Conservation (phyloP, 1,140 invertebrate genomes). For the Phocides pigmalion region DNA sequence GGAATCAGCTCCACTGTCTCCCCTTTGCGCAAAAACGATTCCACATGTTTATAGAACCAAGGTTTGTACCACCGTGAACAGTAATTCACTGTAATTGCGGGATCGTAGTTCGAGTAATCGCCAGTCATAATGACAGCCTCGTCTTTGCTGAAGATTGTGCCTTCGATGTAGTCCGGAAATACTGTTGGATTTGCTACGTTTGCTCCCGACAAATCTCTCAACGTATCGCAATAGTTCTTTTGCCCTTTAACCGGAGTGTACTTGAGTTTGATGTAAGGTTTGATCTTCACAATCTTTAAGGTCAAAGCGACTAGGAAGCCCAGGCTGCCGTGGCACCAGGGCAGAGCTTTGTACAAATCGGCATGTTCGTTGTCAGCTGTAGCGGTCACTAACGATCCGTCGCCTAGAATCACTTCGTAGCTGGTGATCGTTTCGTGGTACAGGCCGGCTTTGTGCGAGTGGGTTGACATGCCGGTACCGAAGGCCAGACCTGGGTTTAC, state of each 20-base stretch:
- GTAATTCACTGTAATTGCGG: conserved; percentile 84
- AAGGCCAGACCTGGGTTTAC: conserved; percentile 87
- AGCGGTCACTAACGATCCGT: conserved; percentile 89
- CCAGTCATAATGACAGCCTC: conserved; percentile 91
- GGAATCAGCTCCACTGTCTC: conserved; percentile 89
- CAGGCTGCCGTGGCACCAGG: conserved; percentile 93
- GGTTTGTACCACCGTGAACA: conserved; percentile 93
- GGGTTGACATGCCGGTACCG: conserved; percentile 92
- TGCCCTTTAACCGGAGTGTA: conserved; percentile 87
- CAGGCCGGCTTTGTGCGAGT: conserved; percentile 91
- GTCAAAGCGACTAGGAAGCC: conserved; percentile 92
- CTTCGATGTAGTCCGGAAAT: conserved; percentile 92
- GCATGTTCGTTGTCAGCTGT: conserved; percentile 88
- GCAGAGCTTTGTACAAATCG: conserved; percentile 90
- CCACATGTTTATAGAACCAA: conserved; percentile 94
- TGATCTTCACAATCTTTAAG: conserved; percentile 89
- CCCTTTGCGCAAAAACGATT: conserved; percentile 79
- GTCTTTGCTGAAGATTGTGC: conserved; percentile 87
- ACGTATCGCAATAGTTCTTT: conserved; percentile 86
- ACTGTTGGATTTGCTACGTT: conserved; percentile 83
- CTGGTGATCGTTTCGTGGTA: conserved; percentile 92
- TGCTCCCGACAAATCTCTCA: conserved; percentile 83
- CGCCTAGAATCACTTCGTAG: conserved; percentile 90
- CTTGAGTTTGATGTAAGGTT: conserved; percentile 87
- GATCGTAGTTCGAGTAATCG: conserved; percentile 76